Base-by-base conservation (phyloP, 2,888 invertebrate species). In the Corythucha ciliata region DNA sequence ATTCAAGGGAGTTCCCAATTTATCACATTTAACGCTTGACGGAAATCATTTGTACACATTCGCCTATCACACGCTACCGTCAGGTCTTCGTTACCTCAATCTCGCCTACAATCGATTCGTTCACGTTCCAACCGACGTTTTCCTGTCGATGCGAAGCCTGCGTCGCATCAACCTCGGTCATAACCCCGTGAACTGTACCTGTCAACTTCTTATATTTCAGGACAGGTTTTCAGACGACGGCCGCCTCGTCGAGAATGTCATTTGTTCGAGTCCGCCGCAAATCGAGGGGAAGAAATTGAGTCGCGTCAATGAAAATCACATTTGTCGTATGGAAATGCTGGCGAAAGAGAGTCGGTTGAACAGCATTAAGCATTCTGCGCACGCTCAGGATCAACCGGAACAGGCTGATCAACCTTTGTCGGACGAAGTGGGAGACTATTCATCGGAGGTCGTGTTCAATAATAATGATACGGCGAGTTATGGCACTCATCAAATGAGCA, bases 111-210 rank as follows among this genome's bases (percentile, higher is more conserved):
- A 61, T 39, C 53, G 47, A 45, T 58, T 61, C n/a, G 48, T 54
- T 1, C 55, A 60, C 37, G 53, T 58, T 1, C 60, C 60, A 0
- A 59, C 57, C 16, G 57, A 59, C 18, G 57, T 59, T n/a, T 48
- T 60, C 20, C 48, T 48, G 3, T 55, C 58, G 1, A 34, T 60
- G 27, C 52, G 52, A 16, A 46, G 54, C 33, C 46, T 61, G n/a
- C 52, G 55, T 32, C 54, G 52, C 26, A 36, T 61, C 10, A 59
- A 59, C 44, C 51, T 61, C 8, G 58, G 59, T 42, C 53, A 57
- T 16, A 61, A 61, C 42, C 59, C 59, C 2, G 49, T 61, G 18
- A 59, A 59, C 37, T 61, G 61, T 50, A 57, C 60, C 14, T 61
- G 61, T 34, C 37, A 52, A 27, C 40, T 61, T n/a, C 33, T 61